Evolutionary conservation across 2,797 vertebrate species (phyloP), one percentile per base, ranked within the genome.

Genomic region (Acanthiza pusilla): DNA sequence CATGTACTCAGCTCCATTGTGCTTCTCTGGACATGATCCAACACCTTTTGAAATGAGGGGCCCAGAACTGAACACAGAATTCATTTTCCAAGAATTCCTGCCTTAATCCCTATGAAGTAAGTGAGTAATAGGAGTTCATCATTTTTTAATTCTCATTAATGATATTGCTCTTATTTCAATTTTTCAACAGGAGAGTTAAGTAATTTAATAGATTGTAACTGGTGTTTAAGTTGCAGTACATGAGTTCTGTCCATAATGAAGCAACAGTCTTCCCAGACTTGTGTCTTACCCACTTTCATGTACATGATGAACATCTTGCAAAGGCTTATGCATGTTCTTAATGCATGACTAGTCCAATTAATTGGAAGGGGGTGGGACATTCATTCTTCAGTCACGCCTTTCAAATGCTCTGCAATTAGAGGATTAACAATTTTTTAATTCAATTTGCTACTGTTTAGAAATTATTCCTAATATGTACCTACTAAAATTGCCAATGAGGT

Each of bases 191-290:
- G 12, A 30, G 26, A 79, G 43, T 85, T 70, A 85, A 94, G 68
- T 54, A 67, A 40, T 89, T 75, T 62, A 92, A 47, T 65, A 29
- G 45, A 47, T 85, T 88, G 26, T 88, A 75, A 71, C 53, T 67
- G 72, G 19, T 45, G 21, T 77, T 95, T 67, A 82, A 88, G 54
- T 93, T 94, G 55, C 51, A 79, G 60, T 72, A 81, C 94, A 88
- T 92, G 10, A 93, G 76, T 90, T 93, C 82, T 74, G 42, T 55
- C 74, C 26, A 11, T 66, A 76, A 50, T 26, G 45, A 79, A 84
- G 66, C 1, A 3, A 45, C 30, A 48, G 12, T 73, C 77, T 89
- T 71, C 48, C 36, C 66, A 76, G 53, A 38, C 55, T 68, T 77
- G 42, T 73, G 67, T 43, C 70, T 74, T 43, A 22, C 20, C 21